Evolutionary conservation across 2,888 invertebrate genomes (phyloP), one percentile per base, ranked within the genome.

Genomic region (Zeuzera pyrina): DNA sequence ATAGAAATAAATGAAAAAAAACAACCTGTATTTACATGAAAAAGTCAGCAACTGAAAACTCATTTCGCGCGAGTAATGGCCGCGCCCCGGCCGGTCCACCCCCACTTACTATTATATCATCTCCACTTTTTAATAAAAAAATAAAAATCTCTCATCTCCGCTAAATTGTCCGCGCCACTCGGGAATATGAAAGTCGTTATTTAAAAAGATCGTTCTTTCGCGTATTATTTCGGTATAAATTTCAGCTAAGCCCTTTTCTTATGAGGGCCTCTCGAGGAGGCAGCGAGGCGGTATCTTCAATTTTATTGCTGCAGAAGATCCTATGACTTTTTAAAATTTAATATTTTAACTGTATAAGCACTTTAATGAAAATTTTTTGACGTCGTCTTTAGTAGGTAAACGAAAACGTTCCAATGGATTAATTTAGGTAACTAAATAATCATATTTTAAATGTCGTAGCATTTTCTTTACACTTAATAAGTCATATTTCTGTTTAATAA

Each of bases 141-240:
- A n/a, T n/a, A n/a, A 73, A 73, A 71, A 65, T 66, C 73, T 67
- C 63, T 70, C 79, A 77, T 78, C 78, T 76, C 72, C 70, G 72
- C 74, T 79, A 77, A 81, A 81, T 81, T 83, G 78, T 79, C 62
- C 65, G 56, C 59, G 54, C 57, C 60, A 60, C 73, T 74, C 66
- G 62, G 67, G 78, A 78, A 81, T 79, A 83, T 83, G 78, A 83
- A 76, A 71, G 78, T 67, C 79, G 71, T 81, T 81, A 81, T 79
- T 81, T 78, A 74, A 79, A 77, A 78, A 73, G 71, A 72, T 71
- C 66, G 73, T 76, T 58, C 60, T 64, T 66, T 61, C 57, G 52
- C 68, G 64, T 74, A 79, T 79, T 83, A 81, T 83, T 81, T 79
- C 65, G 59, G 73, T 72, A 76, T 83, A 81, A 81, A 81, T 79